A percentile compares a stretch with the other conserved stretches of the same genome.
Evolutionary conservation across 2,113 vertebrate species (phyloP).

Genomic region (Mastomys natalensis): DNA sequence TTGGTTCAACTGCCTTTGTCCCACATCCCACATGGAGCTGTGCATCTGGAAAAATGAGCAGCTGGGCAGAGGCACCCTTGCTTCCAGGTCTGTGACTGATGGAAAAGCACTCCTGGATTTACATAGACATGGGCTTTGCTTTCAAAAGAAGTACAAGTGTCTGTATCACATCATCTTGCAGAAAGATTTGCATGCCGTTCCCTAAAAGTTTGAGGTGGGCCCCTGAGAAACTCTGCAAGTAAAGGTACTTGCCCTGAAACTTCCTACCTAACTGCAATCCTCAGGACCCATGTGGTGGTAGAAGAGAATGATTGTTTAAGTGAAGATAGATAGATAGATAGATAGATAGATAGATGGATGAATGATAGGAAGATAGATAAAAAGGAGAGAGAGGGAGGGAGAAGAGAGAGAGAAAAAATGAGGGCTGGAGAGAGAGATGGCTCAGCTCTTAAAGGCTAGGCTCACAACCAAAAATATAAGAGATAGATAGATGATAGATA

Average conservation of each 20-base stretch:
- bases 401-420: no score
- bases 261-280: no score
- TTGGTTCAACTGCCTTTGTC: not conserved
- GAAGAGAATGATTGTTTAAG: not conserved
- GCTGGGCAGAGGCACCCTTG: not conserved
- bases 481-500: no score
- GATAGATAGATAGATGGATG: not conserved
- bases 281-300: no score
- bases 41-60: not conserved
- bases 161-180: not conserved
- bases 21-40: not conserved
- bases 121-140: not conserved
- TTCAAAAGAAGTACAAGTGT: not conserved
- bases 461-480: no score
- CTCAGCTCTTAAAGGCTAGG: no score
- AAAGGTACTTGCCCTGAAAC: not conserved
- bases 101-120: not conserved
- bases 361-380: not conserved
- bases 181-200: not conserved
- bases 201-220: not conserved
- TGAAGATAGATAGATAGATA: not conserved
- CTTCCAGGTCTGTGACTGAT: not conserved
- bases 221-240: not conserved
- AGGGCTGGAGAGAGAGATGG: no score
- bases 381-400: no score